These are phyloP conservation scores for Philhelius pedissequus DNA, from an alignment of 2,888 invertebrate species.

Conservation along the genomic window DNA sequence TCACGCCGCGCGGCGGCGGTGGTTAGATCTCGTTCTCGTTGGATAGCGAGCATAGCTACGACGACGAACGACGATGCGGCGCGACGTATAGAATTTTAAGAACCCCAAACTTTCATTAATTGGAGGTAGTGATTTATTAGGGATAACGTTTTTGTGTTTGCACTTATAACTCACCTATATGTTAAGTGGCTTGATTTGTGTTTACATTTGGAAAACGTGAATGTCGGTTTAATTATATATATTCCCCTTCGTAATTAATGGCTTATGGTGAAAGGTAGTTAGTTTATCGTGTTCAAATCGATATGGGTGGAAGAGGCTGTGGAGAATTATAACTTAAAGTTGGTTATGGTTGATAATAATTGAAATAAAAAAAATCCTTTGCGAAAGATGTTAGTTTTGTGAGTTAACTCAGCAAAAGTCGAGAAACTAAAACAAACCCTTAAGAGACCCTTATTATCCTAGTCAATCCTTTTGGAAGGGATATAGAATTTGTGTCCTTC, in stretches of 20 bases:
- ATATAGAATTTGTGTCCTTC: no score
- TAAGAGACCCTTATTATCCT: no score
- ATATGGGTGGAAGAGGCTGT: not conserved
- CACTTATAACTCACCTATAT: conserved; percentile 48
- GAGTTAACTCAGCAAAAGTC: no score
- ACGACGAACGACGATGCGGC: not conserved
- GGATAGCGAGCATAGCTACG: not conserved
- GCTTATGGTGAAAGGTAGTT: conserved; percentile 26
- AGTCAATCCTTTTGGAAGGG: no score
- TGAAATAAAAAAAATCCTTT: not conserved
- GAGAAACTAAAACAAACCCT: no score
- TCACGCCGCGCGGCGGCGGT: no score
- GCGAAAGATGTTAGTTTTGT: no score
- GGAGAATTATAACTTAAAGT: not conserved
- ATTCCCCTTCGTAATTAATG: conserved; percentile 49
- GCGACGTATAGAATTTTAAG: conserved; percentile 50
- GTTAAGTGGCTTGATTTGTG: conserved; percentile 59
- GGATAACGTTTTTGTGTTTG: conserved; percentile 33
- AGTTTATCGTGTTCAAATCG: not conserved
- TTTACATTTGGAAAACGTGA: conserved; percentile 50
- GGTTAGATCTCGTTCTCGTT: not conserved
- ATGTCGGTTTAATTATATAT: conserved; percentile 52
- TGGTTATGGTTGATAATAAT: not conserved
- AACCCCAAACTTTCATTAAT: conserved; percentile 59
- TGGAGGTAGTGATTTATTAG: conserved; percentile 62